Percentiles rank a stretch among this genome's conserved stretches.
Evolutionary conservation across 2,113 vertebrate genomes (phyloP).

Genomic region (Zonotrichia leucophrys): DNA sequence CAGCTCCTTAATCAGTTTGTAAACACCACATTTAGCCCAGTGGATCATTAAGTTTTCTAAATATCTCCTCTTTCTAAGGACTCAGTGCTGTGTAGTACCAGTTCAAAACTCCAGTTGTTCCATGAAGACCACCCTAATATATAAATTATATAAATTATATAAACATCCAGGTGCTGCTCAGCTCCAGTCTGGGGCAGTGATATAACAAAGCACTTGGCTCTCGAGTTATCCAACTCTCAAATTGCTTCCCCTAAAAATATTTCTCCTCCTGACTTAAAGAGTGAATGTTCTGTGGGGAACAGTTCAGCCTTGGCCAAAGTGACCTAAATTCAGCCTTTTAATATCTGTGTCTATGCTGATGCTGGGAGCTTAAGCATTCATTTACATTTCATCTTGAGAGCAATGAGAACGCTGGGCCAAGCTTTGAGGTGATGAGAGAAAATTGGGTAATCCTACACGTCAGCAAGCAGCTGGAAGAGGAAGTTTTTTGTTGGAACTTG

Average conservation of each 20-base stretch:
- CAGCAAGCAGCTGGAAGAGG: constrained; percentile 17
- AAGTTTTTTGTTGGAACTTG: constrained; percentile 61
- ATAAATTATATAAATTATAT: neutral
- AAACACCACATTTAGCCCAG: neutral
- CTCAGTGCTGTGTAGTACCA: neutral
- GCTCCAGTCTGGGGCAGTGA: neutral
- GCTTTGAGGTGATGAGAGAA: constrained; percentile 47
- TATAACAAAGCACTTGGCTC: neutral
- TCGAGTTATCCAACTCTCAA: neutral
- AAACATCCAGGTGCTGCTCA: neutral
- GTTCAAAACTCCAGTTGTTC: neutral
- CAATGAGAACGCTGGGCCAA: neutral
- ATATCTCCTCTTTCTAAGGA: neutral
- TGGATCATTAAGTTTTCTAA: neutral
- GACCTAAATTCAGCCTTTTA: constrained; percentile 17
- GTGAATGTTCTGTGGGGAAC: neutral
- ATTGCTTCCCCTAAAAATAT: neutral
- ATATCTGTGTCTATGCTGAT: neutral
- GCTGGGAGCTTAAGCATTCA: neutral
- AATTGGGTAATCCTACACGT: constrained; percentile 33
- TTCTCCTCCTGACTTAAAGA: neutral
- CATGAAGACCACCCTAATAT: neutral
- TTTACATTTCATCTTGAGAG: constrained; percentile 18
- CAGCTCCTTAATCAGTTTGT: neutral
- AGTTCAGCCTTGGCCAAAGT: neutral